Evolutionary conservation across 1,140 invertebrate genomes (phyloP).

Genomic region (Pissodes strobi): DNA sequence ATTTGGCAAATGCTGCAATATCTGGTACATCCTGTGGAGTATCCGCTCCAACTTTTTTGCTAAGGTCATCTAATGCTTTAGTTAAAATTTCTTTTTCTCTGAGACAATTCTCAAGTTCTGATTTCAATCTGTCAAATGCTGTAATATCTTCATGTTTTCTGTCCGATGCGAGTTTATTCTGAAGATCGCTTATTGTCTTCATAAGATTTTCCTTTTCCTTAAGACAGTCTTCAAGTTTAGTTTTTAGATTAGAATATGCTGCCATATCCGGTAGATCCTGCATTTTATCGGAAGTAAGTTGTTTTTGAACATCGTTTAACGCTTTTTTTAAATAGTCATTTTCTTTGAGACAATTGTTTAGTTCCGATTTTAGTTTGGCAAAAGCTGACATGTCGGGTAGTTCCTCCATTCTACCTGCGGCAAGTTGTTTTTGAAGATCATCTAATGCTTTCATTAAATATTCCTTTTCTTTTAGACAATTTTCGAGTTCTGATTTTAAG

Average conservation of each 20-base stretch:
- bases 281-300: neutral
- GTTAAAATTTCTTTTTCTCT: constrained; percentile 18
- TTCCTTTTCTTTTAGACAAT: constrained; percentile 9
- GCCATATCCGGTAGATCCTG: neutral
- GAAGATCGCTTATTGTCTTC: constrained; percentile 17
- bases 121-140: neutral
- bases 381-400: neutral
- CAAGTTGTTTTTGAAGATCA: constrained; percentile 15
- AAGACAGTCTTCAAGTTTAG: constrained; percentile 21
- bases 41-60: constrained; percentile 1
- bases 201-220: constrained; percentile 9
- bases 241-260: constrained; percentile 18
- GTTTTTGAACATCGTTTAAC: constrained; percentile 18
- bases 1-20: neutral
- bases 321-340: constrained; percentile 35
- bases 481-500: too few relatives aligned
- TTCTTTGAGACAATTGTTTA: constrained; percentile 8
- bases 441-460: constrained; percentile 10
- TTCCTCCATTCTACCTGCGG: neutral
- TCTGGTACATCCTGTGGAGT: too few relatives aligned
- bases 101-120: constrained; percentile 3
- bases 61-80: constrained; percentile 19
- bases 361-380: constrained; percentile 1
- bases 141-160: neutral
- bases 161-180: neutral